Percentiles rank a stretch among this genome's conserved stretches.
phyloP scores from a whole-genome alignment of 2,113 vertebrate species.

The Laticauda colubrina region DNA sequence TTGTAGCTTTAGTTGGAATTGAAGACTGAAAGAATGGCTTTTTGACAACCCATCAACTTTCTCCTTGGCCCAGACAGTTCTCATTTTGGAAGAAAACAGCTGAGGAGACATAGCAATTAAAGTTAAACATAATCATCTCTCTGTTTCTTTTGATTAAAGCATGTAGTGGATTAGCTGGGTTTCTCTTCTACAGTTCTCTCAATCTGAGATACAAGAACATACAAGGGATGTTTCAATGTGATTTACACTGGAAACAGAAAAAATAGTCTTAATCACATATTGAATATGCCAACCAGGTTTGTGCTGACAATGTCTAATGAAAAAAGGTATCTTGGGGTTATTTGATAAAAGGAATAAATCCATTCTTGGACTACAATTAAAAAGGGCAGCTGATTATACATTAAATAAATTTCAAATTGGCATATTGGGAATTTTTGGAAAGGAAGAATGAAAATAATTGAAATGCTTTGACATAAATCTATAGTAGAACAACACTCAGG shows the following conservation, averaged over 20 bases:
- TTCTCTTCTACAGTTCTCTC: not conserved
- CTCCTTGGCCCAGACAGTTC: not conserved
- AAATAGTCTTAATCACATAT: not conserved
- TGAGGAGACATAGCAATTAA: not conserved
- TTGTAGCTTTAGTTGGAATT: not conserved
- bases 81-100: not conserved
- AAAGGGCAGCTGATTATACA: not conserved
- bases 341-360: not conserved
- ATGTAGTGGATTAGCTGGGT: not conserved
- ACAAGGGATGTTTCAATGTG: not conserved
- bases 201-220: not conserved
- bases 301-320: not conserved
- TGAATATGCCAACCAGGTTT: not conserved
- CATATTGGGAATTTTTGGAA: not conserved
- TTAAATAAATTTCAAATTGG: not conserved
- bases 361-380: not conserved
- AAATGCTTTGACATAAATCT: not conserved
- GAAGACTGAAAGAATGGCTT: not conserved
- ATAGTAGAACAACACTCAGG: not conserved
- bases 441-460: not conserved
- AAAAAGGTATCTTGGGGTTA: not conserved
- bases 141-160: not conserved
- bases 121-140: not conserved
- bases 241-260: not conserved
- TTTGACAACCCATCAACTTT: not conserved